A percentile compares a stretch with the other conserved stretches of the same genome.
phyloP scores from a whole-genome alignment of 92 coral and sea anemone species.

The Porites rus region DNA sequence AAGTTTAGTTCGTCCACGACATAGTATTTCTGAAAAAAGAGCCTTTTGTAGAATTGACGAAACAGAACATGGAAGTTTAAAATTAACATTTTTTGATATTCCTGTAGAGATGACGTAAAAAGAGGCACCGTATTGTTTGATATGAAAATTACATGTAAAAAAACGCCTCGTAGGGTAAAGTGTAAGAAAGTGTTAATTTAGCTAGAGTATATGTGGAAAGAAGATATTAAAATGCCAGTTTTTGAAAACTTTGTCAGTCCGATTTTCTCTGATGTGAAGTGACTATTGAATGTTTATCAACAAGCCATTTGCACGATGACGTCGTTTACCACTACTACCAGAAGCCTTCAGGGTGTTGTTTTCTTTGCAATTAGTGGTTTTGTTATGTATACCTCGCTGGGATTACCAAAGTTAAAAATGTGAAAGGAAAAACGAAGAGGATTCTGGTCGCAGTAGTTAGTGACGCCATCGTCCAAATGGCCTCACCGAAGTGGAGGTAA shows the following conservation, averaged over 20 bases:
- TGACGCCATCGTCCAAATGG: too few relatives aligned
- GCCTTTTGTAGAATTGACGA: slow-evolving; percentile 54
- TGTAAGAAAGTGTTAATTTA: slow-evolving; percentile 42
- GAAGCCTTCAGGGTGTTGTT: too few relatives aligned
- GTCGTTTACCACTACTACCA: too few relatives aligned
- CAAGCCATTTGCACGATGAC: too few relatives aligned
- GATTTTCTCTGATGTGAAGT: background rate
- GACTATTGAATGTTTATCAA: background rate
- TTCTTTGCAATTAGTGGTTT: too few relatives aligned
- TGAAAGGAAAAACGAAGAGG: too few relatives aligned
- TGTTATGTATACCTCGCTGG: too few relatives aligned
- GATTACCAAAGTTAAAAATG: too few relatives aligned
- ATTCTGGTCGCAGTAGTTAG: too few relatives aligned
- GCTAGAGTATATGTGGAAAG: slow-evolving; percentile 53
- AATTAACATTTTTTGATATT: slow-evolving; percentile 54
- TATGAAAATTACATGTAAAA: slow-evolving; percentile 40
- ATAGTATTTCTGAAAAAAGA: slow-evolving; percentile 41
- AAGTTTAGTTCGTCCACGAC: slow-evolving; percentile 35
- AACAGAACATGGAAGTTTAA: slow-evolving; percentile 40
- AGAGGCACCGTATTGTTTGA: slow-evolving; percentile 53
- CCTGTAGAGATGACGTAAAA: slow-evolving; percentile 69
- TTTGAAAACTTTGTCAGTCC: slow-evolving; percentile 15
- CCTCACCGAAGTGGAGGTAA: too few relatives aligned
- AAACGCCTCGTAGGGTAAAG: slow-evolving; percentile 40
- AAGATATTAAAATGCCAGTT: slow-evolving; percentile 47